These are phyloP conservation scores for Drosophila murphyi DNA, from an alignment of 1,140 invertebrate species.

Conservation along the genomic window DNA sequence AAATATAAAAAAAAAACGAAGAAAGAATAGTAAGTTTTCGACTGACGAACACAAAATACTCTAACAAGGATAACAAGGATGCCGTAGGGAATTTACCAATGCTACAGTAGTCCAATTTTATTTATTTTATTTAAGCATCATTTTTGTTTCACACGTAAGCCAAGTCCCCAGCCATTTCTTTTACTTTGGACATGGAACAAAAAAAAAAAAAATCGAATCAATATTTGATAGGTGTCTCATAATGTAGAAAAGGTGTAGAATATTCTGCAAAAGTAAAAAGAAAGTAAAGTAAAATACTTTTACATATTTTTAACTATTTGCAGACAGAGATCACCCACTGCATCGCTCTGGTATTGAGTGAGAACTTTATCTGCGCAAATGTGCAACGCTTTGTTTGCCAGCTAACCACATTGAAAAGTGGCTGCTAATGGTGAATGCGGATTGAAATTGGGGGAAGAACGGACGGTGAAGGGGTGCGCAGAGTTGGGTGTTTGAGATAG, in stretches of 20 bases:
- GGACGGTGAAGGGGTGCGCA: not conserved
- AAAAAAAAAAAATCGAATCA: not conserved
- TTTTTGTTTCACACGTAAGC: too few species aligned
- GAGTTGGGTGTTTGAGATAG: slow-evolving; percentile 15
- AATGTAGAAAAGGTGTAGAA: not conserved
- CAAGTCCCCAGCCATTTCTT: too few species aligned
- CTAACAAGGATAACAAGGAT: not conserved
- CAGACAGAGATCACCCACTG: not conserved
- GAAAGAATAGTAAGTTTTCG: not conserved
- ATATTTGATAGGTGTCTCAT: not conserved
- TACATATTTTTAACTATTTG: slow-evolving; percentile 78
- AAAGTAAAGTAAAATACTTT: slow-evolving; percentile 69
- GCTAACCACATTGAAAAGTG: slow-evolving; percentile 82
- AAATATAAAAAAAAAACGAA: slow-evolving; percentile 45
- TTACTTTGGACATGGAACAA: too few species aligned
- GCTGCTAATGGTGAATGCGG: slow-evolving; percentile 79
- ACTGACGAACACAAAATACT: not conserved
- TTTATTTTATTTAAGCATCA: too few species aligned
- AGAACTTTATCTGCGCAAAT: slow-evolving; percentile 80
- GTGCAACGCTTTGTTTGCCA: slow-evolving; percentile 81
- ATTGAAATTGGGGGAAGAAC: slow-evolving; percentile 36
- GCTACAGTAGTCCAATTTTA: too few species aligned
- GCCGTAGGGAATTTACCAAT: not conserved
- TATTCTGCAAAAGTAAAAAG: slow-evolving; percentile 6
- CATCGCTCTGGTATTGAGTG: slow-evolving; percentile 48